Evolutionary conservation across 2,113 vertebrate species (phyloP), one percentile per base, ranked within the genome.

Genomic region (Pyxicephalus adspersus): DNA sequence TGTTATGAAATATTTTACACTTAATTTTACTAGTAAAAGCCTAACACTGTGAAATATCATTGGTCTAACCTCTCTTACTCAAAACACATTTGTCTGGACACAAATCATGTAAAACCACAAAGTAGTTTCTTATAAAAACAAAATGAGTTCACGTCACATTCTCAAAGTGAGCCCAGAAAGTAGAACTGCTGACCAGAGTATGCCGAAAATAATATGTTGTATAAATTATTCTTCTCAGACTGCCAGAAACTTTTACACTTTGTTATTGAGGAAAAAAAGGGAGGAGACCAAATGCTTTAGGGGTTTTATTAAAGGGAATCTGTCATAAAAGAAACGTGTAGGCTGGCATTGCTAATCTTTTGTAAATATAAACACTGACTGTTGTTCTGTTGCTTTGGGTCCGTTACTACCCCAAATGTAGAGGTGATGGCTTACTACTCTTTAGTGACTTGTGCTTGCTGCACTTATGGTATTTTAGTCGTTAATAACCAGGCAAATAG

Each of bases 1-100:
- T 61, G 77, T 71, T 80, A 61, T 80, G 77, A 80, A 70, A 80
- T 80, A 80, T 79, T 66, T 79, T 67, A 68, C 76, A 68, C 50
- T 58, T 58, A 23, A 79, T 70, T 70, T 80, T 16, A 22, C 67
- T 11, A 50, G 52, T 79, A 68, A 55, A 71, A 71, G 19, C 55
- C 55, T 31, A 15, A 7, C 64, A 55, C 19, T 5, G n/a, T 79
- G 60, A 38, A 45, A 25, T 68, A 25, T 55, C 51, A 60, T 67
- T 58, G 64, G 60, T 68, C 50, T 50, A 63, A 71, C 57, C 45
- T 25, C 20, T 15, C 52, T 64, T 80, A 63, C 67, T 72, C 78
- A 71, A 26, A 52, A 51, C 31, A 20, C 57, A 61, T 72, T 54
- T 63, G 67, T 72, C 77, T 72, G 78, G 23, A 23, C 58, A 51